These are phyloP conservation scores for Corynorhinus townsendii DNA, from an alignment of 2,113 vertebrate species.

Conservation along the genomic window DNA sequence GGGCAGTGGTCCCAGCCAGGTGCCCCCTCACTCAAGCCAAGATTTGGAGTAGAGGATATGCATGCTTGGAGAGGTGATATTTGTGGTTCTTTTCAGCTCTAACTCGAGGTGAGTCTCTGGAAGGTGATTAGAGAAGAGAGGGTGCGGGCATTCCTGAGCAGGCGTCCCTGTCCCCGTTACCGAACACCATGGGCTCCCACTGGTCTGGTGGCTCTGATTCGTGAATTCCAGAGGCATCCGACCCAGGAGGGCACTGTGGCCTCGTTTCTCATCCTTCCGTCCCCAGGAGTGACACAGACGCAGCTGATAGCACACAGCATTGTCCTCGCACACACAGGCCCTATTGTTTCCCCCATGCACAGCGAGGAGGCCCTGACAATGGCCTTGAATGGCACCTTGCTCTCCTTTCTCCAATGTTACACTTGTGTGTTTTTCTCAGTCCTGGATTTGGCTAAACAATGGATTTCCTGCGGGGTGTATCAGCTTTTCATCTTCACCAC, in stretches of 20 bases:
- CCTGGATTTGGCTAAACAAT: conserved; percentile 32
- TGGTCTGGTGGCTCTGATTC: not conserved
- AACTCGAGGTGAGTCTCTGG: not conserved
- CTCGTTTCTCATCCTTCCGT: conserved; percentile 36
- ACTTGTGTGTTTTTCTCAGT: conserved; percentile 34
- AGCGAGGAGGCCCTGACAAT: conserved; percentile 45
- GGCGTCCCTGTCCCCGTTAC: not conserved
- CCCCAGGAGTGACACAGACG: conserved; percentile 37
- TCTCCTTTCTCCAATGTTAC: conserved; percentile 47
- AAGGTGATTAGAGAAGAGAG: not conserved
- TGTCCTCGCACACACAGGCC: conserved; percentile 57
- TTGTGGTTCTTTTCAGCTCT: not conserved
- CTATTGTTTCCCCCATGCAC: conserved; percentile 44
- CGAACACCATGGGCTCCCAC: not conserved
- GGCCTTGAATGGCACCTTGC: conserved; percentile 44
- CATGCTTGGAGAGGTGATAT: not conserved
- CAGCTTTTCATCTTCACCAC: not conserved
- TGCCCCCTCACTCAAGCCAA: not conserved
- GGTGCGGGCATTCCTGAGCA: not conserved
- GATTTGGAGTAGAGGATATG: not conserved
- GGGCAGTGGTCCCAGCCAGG: accelerated
- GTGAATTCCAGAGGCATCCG: not conserved
- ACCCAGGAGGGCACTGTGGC: not conserved
- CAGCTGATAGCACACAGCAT: conserved; percentile 27
- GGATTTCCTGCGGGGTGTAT: conserved; percentile 42